Base-by-base conservation (phyloP, 2,113 vertebrate species). In the Thryonomys swinderianus region DNA sequence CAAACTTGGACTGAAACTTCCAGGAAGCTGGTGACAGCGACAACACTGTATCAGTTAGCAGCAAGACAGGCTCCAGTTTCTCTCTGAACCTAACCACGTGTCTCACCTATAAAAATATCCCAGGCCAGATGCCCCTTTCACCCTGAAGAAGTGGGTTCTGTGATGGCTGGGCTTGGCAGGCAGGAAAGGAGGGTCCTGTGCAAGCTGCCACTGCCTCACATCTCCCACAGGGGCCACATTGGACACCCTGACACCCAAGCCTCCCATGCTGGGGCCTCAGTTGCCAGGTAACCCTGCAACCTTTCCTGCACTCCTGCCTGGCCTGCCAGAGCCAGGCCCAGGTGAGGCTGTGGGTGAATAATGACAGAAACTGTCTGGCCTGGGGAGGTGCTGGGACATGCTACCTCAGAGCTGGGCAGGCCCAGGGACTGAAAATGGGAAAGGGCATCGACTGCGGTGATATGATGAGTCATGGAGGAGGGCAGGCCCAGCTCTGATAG, bases 241-340 rank as follows among this genome's bases (percentile, higher is more conserved):
- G 53, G 87, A 59, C 88, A 88, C 71, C 51, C 78, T 88, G 95
- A 97, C 90, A 97, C 91, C 88, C 95, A 95, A 96, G 78, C 71
- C 84, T 96, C 64, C 79, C 3, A 74, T 57, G 14, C 67, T 94
- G 2, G 1, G 3, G 1, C 87, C 51, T 91, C 3, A 0, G 95
- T 85, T 96, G 93, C 96, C 79, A 94, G n/a, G 66, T 17, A 37
- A 37, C 17, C n/a, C 34, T 69, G 34, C 7, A 37, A 34, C 34
- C 66, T 69, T 7, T 37, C 25, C 23, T 3, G 5, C 27, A 74
- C 71, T 25, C 11, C 71, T 27, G 71, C 13, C 13, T 40, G 45
- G 40, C 12, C 53, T 55, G 53, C 6, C 69, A 73, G 40, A 42
- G 69, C 12, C 69, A 73, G 18, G 64, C 59, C 83, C 5, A 8